Evolutionary conservation across 2,888 invertebrate genomes (phyloP).

Genomic region (Cephalotes varians): DNA sequence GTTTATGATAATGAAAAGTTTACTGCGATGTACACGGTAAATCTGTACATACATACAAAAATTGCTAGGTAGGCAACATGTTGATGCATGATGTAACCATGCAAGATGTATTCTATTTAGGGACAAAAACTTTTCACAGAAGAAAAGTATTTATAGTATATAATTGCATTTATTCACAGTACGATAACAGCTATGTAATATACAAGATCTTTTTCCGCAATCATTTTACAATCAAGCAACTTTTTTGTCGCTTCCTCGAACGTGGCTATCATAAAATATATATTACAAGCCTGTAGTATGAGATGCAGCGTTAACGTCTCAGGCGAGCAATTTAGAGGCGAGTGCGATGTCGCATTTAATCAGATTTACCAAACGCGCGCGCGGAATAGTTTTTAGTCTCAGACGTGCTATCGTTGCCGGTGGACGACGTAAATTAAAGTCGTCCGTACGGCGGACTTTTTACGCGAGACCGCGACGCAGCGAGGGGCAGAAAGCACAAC

Average conservation of each 20-base stretch:
- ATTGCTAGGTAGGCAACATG: background rate
- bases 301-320: constrained; percentile 27
- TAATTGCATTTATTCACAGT: constrained; percentile 5
- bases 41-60: background rate
- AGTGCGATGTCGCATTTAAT: constrained; percentile 35
- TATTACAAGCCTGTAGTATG: constrained; percentile 12
- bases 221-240: background rate
- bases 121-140: background rate
- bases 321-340: constrained; percentile 26
- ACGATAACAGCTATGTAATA: background rate
- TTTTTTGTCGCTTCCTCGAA: background rate
- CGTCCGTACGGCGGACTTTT: constrained; percentile 40
- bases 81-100: background rate
- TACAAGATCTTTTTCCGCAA: background rate
- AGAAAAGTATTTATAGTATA: background rate
- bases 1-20: background rate
- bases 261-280: background rate
- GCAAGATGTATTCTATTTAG: background rate
- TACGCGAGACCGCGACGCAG: constrained; percentile 25
- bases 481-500: constrained; percentile 10
- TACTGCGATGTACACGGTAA: background rate
- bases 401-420: constrained; percentile 41
- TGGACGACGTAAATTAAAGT: constrained; percentile 47
- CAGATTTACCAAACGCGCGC: constrained; percentile 42
- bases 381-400: constrained; percentile 48